These are phyloP conservation scores for Muschampia plurimacula DNA, from an alignment of 2,888 invertebrate genomes.

Conservation along the genomic window DNA sequence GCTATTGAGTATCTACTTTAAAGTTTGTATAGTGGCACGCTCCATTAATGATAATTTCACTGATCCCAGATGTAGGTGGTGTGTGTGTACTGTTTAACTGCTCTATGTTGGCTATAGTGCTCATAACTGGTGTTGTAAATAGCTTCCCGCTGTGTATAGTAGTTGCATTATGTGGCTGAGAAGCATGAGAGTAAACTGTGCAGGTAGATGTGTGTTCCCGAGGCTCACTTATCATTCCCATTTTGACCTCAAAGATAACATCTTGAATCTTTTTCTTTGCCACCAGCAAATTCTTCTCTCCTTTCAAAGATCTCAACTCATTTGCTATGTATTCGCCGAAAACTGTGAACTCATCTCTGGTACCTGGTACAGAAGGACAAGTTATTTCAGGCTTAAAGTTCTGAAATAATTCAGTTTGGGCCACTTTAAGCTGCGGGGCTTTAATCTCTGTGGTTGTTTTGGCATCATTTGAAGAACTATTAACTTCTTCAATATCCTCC, in stretches of 20 bases:
- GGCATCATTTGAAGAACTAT: slow-evolving; percentile 55
- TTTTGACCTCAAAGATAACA: slow-evolving; percentile 86
- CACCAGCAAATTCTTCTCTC: slow-evolving; percentile 82
- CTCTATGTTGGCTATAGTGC: slow-evolving; percentile 67
- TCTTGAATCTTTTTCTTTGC: slow-evolving; percentile 87
- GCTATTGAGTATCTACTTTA: slow-evolving; percentile 78
- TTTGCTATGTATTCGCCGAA: slow-evolving; percentile 87
- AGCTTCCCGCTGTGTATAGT: slow-evolving; percentile 65
- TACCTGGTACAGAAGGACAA: slow-evolving; percentile 51
- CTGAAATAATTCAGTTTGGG: slow-evolving; percentile 57
- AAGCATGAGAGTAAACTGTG: slow-evolving; percentile 61
- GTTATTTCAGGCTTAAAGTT: slow-evolving; percentile 59
- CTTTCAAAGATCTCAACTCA: slow-evolving; percentile 84
- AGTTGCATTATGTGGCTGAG: slow-evolving; percentile 55
- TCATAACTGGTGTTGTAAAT: slow-evolving; percentile 65
- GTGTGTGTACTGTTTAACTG: slow-evolving; percentile 61
- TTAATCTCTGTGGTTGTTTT: slow-evolving; percentile 60
- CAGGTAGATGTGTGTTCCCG: slow-evolving; percentile 61
- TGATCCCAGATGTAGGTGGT: slow-evolving; percentile 68
- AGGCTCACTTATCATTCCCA: slow-evolving; percentile 80
- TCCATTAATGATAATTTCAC: slow-evolving; percentile 75
- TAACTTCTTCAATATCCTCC: slow-evolving; percentile 62
- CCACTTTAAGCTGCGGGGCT: slow-evolving; percentile 65
- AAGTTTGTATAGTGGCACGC: slow-evolving; percentile 77
- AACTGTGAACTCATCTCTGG: slow-evolving; percentile 83